phyloP scores from a whole-genome alignment of 2,113 vertebrate species.

The Myiagra hebetior region DNA sequence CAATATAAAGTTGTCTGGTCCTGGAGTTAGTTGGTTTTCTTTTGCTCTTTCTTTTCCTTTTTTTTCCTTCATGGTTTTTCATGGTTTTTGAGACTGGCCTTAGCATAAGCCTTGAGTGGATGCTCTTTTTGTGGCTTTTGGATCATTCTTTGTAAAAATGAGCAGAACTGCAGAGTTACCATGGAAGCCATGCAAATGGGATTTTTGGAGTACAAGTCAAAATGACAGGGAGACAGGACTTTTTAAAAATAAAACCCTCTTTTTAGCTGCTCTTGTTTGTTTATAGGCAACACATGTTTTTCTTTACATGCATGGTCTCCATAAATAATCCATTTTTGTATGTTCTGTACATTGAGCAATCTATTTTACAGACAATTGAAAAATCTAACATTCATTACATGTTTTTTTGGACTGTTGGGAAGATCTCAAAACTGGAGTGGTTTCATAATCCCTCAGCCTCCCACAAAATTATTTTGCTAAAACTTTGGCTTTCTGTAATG shows the following conservation, averaged over 20 bases:
- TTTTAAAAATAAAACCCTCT: neutral
- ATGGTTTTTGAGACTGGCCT: slow-evolving; percentile 22
- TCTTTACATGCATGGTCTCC: neutral
- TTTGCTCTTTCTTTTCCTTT: neutral
- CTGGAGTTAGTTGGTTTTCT: neutral
- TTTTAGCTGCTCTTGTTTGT: neutral
- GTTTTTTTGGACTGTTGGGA: neutral
- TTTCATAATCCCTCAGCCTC: slow-evolving; percentile 25
- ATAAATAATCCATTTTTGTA: neutral
- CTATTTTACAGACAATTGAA: neutral
- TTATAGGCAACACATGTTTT: neutral
- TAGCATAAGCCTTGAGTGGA: slow-evolving; percentile 14
- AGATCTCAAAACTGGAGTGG: neutral
- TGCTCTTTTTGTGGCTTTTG: slow-evolving; percentile 45
- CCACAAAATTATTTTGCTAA: neutral
- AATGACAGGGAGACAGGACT: slow-evolving; percentile 61
- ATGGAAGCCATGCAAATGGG: slow-evolving; percentile 78
- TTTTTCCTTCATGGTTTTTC: neutral
- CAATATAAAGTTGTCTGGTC: neutral
- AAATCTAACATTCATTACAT: neutral
- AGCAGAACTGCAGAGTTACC: slow-evolving; percentile 72
- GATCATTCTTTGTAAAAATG: slow-evolving; percentile 60
- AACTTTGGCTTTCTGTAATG: neutral
- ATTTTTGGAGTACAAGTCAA: slow-evolving; percentile 84
- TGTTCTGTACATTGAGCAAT: neutral